Evolutionary conservation across 1,140 invertebrate species (phyloP).

Genomic region (Notospermus geniculatus): DNA sequence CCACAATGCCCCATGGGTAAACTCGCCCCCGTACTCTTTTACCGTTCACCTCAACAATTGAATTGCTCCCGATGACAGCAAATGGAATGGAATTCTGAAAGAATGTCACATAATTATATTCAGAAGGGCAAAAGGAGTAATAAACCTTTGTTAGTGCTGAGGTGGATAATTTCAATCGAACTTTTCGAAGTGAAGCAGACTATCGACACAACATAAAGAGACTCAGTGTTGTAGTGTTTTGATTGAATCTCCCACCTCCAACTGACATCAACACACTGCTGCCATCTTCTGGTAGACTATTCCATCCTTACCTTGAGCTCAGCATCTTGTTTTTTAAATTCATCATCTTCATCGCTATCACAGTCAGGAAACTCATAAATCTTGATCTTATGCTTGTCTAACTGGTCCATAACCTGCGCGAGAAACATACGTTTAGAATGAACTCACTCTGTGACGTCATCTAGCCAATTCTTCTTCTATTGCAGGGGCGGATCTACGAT

Average conservation of each 20-base stretch:
- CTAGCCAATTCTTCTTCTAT: no score
- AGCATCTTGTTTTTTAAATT: conserved; percentile 53
- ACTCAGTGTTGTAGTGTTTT: no score
- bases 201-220: no score
- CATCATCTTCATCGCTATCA: conserved; percentile 57
- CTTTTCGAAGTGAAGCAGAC: no score
- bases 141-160: no score
- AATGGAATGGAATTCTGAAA: conserved; percentile 72
- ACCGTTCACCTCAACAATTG: conserved; percentile 73
- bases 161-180: no score
- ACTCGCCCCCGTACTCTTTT: conserved; percentile 80
- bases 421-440: neutral
- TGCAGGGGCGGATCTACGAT: no score
- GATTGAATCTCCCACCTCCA: no score
- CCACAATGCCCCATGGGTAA: conserved; percentile 98
- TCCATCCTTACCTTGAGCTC: conserved; percentile 60
- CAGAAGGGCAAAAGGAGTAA: no score
- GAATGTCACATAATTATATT: no score
- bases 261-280: neutral
- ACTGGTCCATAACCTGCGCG: conserved; percentile 46
- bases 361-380: conserved; percentile 56
- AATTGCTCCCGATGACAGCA: conserved; percentile 98
- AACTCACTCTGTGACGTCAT: no score
- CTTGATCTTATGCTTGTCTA: conserved; percentile 46
- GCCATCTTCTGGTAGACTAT: conserved; percentile 58